Conservation (phyloP, 1,140 invertebrate genomes). For the Lepidurus apus region DNA sequence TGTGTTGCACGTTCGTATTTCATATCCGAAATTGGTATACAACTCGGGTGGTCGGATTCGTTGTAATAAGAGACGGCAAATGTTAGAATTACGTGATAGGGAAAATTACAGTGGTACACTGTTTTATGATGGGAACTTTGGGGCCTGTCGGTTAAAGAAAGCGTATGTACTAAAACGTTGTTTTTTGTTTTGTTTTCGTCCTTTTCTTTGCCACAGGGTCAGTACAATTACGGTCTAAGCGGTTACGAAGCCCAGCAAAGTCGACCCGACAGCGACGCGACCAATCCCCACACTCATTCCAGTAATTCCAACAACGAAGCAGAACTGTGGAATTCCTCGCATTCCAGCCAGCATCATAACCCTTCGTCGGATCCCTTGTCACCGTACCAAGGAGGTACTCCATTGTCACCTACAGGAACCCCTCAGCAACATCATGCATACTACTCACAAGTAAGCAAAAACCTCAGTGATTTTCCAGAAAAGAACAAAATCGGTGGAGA, state of each 20-base stretch:
- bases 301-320: conserved; percentile 28
- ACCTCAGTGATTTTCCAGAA: not conserved
- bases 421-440: conserved; percentile 24
- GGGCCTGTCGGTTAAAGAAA: not conserved
- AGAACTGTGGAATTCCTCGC: conserved; percentile 32
- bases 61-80: conserved; percentile 11
- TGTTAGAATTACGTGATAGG: conserved; percentile 5
- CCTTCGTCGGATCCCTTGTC: conserved; percentile 26
- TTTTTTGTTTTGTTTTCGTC: conserved; percentile 16
- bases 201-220: conserved; percentile 16
- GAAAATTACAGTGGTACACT: conserved; percentile 3
- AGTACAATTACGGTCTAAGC: conserved; percentile 32
- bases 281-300: not conserved
- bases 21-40: conserved; percentile 2
- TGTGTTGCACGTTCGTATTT: conserved; percentile 16
- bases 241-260: conserved; percentile 34
- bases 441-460: conserved; percentile 8
- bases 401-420: conserved; percentile 25
- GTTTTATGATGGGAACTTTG: not conserved
- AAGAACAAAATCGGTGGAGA: not conserved
- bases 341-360: conserved; percentile 23
- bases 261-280: conserved; percentile 11
- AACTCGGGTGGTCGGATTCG: conserved; percentile 13
- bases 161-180: not conserved
- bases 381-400: conserved; percentile 15